Base-by-base conservation (phyloP, 1,140 invertebrate species). In the Drosophila nikananu region DNA sequence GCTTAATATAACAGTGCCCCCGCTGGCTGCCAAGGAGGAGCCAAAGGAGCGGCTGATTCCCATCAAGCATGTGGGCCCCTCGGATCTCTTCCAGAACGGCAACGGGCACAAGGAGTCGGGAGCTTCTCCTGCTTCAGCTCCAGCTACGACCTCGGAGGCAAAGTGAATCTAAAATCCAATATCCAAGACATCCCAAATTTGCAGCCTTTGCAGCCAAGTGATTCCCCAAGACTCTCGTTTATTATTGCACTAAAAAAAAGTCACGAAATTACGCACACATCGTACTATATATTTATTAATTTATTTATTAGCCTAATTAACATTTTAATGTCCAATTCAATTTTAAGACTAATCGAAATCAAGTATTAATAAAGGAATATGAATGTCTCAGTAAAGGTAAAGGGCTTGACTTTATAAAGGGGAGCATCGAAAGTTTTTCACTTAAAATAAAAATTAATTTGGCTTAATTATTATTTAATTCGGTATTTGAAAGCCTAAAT, bases 1-100 rank as follows among this genome's bases (percentile, higher is more conserved):
- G n/a, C 89, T 97, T 2, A 95, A 94, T 2, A 94, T 97, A 30
- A 77, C 74, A 0, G 75, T 92, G 91, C 94, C 61, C 93, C 83
- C 79, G 8, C 48, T 95, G n/a, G 94, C 94, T 0, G 46, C 78
- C 19, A 80, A 87, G 64, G 84, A 87, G 27, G 93, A 93, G 66
- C 52, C 73, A 1, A 79, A 93, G 41, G 94, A 94, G 62, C 90
- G 93, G 7, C 39, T 92, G 2, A 92, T 94, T 48, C 90, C 92
- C 27, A 93, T 94, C 25, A 91, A 92, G 67, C 93, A 94, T 61
- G 93, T 92, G 74, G 93, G 92, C 13, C 86, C 92, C 13, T 89
- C 90, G 41, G 86, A 92, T 62, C 63, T 93, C 13, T 92, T 84
- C 51, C 70, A 76, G 23, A 81, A 76, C 48, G 75, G 67, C 13